A percentile compares a stretch with the other conserved stretches of the same genome.
Evolutionary conservation across 2,797 vertebrate genomes (phyloP).

Genomic region (Malurus splendens): DNA sequence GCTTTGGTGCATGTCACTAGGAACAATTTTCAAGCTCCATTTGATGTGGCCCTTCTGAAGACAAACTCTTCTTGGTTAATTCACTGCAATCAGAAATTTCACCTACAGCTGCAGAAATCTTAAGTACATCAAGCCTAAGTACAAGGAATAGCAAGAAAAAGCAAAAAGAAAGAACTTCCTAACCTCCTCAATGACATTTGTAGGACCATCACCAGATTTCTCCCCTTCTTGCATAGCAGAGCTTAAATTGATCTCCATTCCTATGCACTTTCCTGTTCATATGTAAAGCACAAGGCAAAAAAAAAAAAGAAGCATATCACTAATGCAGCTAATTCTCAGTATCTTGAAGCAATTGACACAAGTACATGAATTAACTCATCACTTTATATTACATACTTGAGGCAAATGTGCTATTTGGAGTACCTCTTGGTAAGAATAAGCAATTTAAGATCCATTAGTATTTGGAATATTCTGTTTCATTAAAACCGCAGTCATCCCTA

Average conservation of each 20-base stretch:
- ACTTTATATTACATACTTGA: slow-evolving; percentile 45
- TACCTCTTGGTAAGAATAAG: slow-evolving; percentile 61
- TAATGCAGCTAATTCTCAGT: slow-evolving; percentile 48
- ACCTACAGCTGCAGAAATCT: neutral
- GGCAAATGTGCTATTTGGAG: slow-evolving; percentile 55
- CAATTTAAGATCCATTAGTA: slow-evolving; percentile 64
- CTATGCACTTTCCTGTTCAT: neutral
- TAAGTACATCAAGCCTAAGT: neutral
- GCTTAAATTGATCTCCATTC: neutral
- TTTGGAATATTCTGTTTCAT: slow-evolving; percentile 55
- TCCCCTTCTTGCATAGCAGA: neutral
- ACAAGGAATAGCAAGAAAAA: neutral
- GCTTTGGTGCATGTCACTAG: neutral
- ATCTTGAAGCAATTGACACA: slow-evolving; percentile 61
- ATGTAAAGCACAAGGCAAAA: neutral
- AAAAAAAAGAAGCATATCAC: neutral
- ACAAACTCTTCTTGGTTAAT: neutral
- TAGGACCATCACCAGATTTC: neutral
- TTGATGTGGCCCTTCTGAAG: neutral
- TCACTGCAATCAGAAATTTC: neutral
- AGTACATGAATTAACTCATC: slow-evolving; percentile 60
- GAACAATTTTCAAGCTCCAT: neutral
- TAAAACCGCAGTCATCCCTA: slow-evolving; percentile 42
- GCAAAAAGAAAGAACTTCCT: neutral
- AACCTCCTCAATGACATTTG: neutral